Conservation (phyloP, 2,888 invertebrate genomes). For the Muscina levida region DNA sequence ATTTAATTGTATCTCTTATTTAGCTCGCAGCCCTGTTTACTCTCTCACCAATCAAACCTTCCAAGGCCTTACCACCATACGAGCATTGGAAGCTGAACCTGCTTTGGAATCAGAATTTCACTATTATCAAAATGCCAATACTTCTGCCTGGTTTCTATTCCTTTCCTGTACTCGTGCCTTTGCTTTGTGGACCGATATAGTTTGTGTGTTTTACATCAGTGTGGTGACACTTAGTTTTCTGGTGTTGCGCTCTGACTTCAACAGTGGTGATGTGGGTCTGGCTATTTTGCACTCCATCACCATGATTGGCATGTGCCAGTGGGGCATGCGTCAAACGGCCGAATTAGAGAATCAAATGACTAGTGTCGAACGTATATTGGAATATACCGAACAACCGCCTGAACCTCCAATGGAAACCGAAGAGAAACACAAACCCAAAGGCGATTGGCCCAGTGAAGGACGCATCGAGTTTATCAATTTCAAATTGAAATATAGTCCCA, state of each 20-base stretch:
- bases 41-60: slow-evolving; percentile 88
- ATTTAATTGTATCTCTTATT: too few species aligned
- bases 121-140: slow-evolving; percentile 84
- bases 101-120: slow-evolving; percentile 84
- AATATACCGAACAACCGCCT: slow-evolving; percentile 87
- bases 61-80: slow-evolving; percentile 88
- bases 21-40: slow-evolving; percentile 90
- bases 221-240: slow-evolving; percentile 93
- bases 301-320: slow-evolving; percentile 88
- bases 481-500: slow-evolving; percentile 85
- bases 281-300: slow-evolving; percentile 87
- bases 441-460: slow-evolving; percentile 86
- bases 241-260: slow-evolving; percentile 80
- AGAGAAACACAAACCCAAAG: slow-evolving; percentile 77
- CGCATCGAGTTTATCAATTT: slow-evolving; percentile 85
- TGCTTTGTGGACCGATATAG: slow-evolving; percentile 93
- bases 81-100: slow-evolving; percentile 85
- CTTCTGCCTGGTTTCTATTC: slow-evolving; percentile 89
- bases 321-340: slow-evolving; percentile 92
- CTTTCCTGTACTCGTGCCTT: slow-evolving; percentile 94
- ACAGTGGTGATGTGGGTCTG: slow-evolving; percentile 85
- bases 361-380: slow-evolving; percentile 90
- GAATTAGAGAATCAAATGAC: slow-evolving; percentile 91
- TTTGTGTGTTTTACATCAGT: slow-evolving; percentile 92
- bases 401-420: slow-evolving; percentile 82